phyloP scores from a whole-genome alignment of 2,888 invertebrate species.

The Rhagonycha fulva region DNA sequence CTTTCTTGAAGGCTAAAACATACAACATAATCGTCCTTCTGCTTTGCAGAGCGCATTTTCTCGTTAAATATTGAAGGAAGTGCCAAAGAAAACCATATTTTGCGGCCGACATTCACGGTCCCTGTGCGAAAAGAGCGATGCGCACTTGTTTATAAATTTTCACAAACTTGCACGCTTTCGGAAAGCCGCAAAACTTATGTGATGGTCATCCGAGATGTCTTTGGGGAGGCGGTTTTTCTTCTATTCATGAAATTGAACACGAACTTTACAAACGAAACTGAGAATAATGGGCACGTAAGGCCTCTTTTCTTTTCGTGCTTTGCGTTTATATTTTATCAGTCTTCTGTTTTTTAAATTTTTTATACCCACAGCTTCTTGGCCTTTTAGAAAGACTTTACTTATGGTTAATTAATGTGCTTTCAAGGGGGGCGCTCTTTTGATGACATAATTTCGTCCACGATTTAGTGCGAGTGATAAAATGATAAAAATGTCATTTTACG shows the following conservation, averaged over 20 bases:
- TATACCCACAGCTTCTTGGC: neutral
- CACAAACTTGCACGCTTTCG: slow-evolving; percentile 13
- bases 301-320: slow-evolving; percentile 3
- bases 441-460: no score
- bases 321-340: slow-evolving; percentile 12
- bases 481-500: neutral
- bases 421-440: neutral
- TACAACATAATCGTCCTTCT: neutral
- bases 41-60: neutral
- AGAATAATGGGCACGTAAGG: neutral
- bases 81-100: slow-evolving; percentile 29
- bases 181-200: slow-evolving; percentile 30
- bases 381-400: no score
- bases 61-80: slow-evolving; percentile 28
- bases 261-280: slow-evolving; percentile 8
- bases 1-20: neutral
- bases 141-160: slow-evolving; percentile 33
- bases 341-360: slow-evolving; percentile 2
- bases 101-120: slow-evolving; percentile 26
- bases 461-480: neutral
- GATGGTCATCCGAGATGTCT: slow-evolving; percentile 27
- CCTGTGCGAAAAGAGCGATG: slow-evolving; percentile 29
- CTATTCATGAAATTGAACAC: slow-evolving; percentile 20
- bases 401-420: no score
- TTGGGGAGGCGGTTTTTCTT: slow-evolving; percentile 17